Evolutionary conservation across 2,113 vertebrate species (phyloP).

Genomic region (Pomatostomus ruficeps): DNA sequence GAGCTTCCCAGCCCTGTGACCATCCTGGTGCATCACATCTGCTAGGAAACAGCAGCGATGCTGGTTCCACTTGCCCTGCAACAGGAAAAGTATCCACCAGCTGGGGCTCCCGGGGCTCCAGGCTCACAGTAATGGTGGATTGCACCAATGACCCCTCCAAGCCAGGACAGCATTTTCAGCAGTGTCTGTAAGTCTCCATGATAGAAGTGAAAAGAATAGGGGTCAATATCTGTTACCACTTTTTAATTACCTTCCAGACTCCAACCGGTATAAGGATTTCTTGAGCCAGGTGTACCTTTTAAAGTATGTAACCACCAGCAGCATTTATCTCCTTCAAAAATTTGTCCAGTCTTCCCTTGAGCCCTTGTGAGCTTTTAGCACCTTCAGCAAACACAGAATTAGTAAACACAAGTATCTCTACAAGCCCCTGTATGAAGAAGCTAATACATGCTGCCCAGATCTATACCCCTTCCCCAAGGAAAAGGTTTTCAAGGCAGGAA

Average conservation of each 20-base stretch:
- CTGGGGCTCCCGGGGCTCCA: rapidly evolving
- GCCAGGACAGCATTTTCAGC: not conserved
- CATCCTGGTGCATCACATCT: not conserved
- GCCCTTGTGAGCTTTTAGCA: not conserved
- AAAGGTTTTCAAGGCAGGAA: not conserved
- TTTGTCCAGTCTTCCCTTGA: not conserved
- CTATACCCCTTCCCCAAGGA: not conserved
- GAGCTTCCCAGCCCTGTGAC: not conserved
- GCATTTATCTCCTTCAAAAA: not conserved
- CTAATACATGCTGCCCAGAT: not conserved
- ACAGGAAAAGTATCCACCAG: rapidly evolving
- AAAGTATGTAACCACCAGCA: not conserved
- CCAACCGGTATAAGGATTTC: not conserved
- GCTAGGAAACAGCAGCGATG: not conserved
- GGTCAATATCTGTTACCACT: too few relatives aligned
- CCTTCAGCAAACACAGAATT: not conserved
- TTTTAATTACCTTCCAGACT: not conserved
- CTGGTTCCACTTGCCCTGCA: not conserved
- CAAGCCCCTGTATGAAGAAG: not conserved
- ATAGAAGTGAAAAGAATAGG: not conserved
- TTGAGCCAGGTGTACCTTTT: not conserved
- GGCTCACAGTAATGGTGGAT: too few relatives aligned
- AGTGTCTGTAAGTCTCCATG: not conserved
- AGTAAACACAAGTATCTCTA: not conserved
- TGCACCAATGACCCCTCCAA: not conserved